Evolutionary conservation across 1,140 invertebrate genomes (phyloP), one percentile per base, ranked within the genome.

Genomic region (Dinothrombium tinctorium): DNA sequence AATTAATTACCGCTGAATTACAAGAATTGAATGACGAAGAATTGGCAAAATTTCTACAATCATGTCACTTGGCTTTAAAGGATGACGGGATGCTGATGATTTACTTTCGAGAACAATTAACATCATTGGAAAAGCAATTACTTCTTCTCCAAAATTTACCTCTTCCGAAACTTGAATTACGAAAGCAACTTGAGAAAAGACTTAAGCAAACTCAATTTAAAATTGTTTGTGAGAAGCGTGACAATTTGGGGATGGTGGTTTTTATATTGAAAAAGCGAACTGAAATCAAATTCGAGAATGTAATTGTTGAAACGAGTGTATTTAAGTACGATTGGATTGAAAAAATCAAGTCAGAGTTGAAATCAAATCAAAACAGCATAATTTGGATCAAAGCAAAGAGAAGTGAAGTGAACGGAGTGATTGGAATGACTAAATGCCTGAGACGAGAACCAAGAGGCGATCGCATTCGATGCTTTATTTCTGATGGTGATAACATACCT

Each of bases 401-500:
- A 15, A 48, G 46, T 8, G 46, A 43, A n/a, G 53, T 54, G 19
- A 74, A 64, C 54, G 84, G 89, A 38, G 64, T 86, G 21, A 58
- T 89, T 31, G 87, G 89, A 32, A 58, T 95, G 47, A 71, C 76
- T 40, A 87, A 80, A 49, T 95, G 89, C 55, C 61, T 94, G 28
- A 72, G 74, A 50, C 66, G 68, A 48, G 87, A 94, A 60, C 65
- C 71, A 7, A 77, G 77, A 37, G 81, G 81, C 36, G 59, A 67
- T 29, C 71, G 69, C 50, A 59, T 80, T 8, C 71, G 79, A 49
- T 64, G 51, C 24, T 29, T 48, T 11, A 49, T 47, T 29, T 15
- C 15, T 15, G 40, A 44, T 21, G 8, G 20, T 4, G 29, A 35
- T 11, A 46, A 41, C 26, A 36, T 36, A 22, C 33, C 33, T 11